Evolutionary conservation across 2,888 invertebrate species (phyloP), one percentile per base, ranked within the genome.

Genomic region (Eupithecia exiguata): DNA sequence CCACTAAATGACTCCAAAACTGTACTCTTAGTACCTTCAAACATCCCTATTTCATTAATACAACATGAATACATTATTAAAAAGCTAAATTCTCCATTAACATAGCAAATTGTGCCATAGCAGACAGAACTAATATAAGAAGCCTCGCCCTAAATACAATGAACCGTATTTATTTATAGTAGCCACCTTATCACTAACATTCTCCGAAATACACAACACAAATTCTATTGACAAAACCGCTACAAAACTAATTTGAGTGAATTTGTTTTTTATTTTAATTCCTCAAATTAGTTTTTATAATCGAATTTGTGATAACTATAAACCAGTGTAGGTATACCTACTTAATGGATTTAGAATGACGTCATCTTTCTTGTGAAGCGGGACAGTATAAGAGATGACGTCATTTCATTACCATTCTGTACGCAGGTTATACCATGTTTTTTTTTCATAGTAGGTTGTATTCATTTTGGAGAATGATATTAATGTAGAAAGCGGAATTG

Each of bases 1-100:
- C 74, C 74, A 78, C 78, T 79, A 77, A 77, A 80, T 70, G 35
- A 69, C 69, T 58, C 30, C 21, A 78, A 25, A 35, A 63, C 40
- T n/a, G 70, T 70, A 70, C 70, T 70, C 16, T 49, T 14, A 65
- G 70, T 70, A 65, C 70, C 65, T 38, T 65, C 36, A 65, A 63
- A 66, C 38, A 40, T 62, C 35, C 62, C 66, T 40, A 65, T 40
- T 40, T 65, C 10, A 40, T 38, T 65, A 66, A 40, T 66, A 38
- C 38, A 62, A 62, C 5, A 18, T 35, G 9, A 30, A 36, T 35
- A 38, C 30, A n/a, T 65, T 38, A 65, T 65, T 21, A 12, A n/a
- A 25, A 25, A 58, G 21, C 38, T 38, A 65, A 61, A 62, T 62
- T 65, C 38, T 36, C 38, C 36, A 12, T 36, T 18, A 38, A 36